A percentile compares a stretch with the other conserved stretches of the same genome.
phyloP scores from a whole-genome alignment of 2,888 invertebrate genomes.

The Chaetoderma sp. region DNA sequence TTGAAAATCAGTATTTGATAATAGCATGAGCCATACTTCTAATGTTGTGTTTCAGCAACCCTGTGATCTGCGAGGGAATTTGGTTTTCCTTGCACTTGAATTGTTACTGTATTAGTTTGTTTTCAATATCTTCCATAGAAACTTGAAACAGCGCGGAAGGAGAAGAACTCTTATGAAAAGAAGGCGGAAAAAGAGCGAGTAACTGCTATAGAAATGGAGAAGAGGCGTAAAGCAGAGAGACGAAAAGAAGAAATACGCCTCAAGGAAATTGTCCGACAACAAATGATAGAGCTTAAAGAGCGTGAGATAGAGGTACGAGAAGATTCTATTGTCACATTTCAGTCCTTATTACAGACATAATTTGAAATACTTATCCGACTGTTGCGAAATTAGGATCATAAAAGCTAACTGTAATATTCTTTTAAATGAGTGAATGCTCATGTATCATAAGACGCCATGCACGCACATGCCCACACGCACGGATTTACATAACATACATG shows the following conservation, averaged over 20 bases:
- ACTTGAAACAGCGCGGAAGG: slow-evolving; percentile 49
- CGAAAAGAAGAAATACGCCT: slow-evolving; percentile 48
- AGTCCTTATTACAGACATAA: not conserved
- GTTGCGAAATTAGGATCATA: slow-evolving; percentile 3
- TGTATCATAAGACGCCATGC: no score
- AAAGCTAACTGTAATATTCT: no score
- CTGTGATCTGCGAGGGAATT: no score
- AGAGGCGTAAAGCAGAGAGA: slow-evolving; percentile 48
- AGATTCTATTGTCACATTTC: not conserved
- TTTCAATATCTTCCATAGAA: no score
- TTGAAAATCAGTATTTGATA: no score
- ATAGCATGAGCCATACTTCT: no score
- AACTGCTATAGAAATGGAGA: slow-evolving; percentile 46
- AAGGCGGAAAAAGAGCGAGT: slow-evolving; percentile 51
- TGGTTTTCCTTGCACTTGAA: no score
- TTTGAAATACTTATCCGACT: slow-evolving; percentile 6
- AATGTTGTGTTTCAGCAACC: no score
- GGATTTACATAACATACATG: no score
- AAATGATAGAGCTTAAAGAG: slow-evolving; percentile 62
- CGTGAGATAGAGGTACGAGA: slow-evolving; percentile 59
- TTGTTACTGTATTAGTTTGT: no score
- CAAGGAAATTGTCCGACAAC: slow-evolving; percentile 54
- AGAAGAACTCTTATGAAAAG: slow-evolving; percentile 50
- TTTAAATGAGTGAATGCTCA: no score
- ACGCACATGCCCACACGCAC: no score